These are phyloP conservation scores for Pristis pectinata DNA, from an alignment of 2,797 vertebrate species.

Conservation along the genomic window DNA sequence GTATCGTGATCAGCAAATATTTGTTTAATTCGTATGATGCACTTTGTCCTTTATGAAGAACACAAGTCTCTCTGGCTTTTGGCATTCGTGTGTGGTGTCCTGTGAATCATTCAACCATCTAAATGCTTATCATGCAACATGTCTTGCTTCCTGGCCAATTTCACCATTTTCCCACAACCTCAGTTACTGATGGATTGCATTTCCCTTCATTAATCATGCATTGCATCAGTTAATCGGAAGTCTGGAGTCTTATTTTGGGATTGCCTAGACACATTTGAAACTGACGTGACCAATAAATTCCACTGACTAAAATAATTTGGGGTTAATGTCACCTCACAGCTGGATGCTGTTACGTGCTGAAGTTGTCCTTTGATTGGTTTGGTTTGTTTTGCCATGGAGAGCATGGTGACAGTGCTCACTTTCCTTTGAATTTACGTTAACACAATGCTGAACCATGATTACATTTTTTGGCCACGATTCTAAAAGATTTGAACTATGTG, in stretches of 20 bases:
- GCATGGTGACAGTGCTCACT: neutral
- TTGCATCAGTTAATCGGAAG: neutral
- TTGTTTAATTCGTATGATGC: neutral
- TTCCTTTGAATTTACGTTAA: neutral
- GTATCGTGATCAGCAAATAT: neutral
- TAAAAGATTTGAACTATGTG: neutral
- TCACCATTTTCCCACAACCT: slow-evolving; percentile 9
- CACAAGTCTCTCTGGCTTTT: neutral
- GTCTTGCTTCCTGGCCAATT: neutral
- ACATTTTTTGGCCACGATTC: neutral
- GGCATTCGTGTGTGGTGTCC: neutral
- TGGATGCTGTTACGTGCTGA: neutral
- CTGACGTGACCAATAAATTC: neutral
- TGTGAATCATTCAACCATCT: slow-evolving; percentile 26
- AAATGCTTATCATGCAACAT: neutral
- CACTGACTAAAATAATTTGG: neutral
- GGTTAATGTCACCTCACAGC: neutral
- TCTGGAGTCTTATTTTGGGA: neutral
- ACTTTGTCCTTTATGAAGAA: neutral
- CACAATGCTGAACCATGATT: neutral
- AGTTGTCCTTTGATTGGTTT: neutral
- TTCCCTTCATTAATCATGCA: neutral
- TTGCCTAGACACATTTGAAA: neutral
- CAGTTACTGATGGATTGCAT: neutral
- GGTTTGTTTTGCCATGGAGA: neutral